phyloP scores from a whole-genome alignment of 2,888 invertebrate genomes.

The Torymus texanus region DNA sequence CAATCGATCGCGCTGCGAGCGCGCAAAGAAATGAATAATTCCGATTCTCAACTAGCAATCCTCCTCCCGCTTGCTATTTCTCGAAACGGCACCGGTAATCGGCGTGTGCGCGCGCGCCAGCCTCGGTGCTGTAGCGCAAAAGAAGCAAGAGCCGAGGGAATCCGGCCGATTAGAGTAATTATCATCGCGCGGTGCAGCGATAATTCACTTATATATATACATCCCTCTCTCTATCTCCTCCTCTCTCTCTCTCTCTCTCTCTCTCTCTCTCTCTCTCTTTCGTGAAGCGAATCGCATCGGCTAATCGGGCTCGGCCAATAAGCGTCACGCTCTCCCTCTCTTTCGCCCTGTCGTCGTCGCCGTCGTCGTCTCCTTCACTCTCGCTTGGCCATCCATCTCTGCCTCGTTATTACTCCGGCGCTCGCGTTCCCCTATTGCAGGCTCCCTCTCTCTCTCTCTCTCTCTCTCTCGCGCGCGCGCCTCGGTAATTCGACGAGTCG shows the following conservation, averaged over 20 bases:
- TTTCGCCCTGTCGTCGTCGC: neutral
- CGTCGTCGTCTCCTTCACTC: slow-evolving; percentile 56
- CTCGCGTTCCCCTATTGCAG: slow-evolving; percentile 14
- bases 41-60: neutral
- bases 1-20: neutral
- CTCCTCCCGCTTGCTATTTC: too few species aligned
- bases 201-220: slow-evolving; percentile 39
- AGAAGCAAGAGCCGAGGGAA: too few species aligned
- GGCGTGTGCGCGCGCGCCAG: neutral
- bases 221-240: neutral
- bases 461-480: slow-evolving; percentile 12
- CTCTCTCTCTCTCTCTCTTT: slow-evolving; percentile 3
- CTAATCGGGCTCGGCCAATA: slow-evolving; percentile 54
- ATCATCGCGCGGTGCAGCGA: slow-evolving; percentile 37
- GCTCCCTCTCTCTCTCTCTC: slow-evolving; percentile 4
- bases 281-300: slow-evolving; percentile 30
- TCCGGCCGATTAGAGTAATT: slow-evolving; percentile 43
- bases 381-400: slow-evolving; percentile 57
- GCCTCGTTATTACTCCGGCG: slow-evolving; percentile 57
- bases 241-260: neutral
- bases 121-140: too few species aligned
- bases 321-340: slow-evolving; percentile 46
- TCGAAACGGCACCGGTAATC: neutral
- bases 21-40: slow-evolving; percentile 26
- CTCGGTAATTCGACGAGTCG: slow-evolving; percentile 42